Evolutionary conservation across 2,888 invertebrate species (phyloP).

Genomic region (Rhopalosiphum nymphaeae): DNA sequence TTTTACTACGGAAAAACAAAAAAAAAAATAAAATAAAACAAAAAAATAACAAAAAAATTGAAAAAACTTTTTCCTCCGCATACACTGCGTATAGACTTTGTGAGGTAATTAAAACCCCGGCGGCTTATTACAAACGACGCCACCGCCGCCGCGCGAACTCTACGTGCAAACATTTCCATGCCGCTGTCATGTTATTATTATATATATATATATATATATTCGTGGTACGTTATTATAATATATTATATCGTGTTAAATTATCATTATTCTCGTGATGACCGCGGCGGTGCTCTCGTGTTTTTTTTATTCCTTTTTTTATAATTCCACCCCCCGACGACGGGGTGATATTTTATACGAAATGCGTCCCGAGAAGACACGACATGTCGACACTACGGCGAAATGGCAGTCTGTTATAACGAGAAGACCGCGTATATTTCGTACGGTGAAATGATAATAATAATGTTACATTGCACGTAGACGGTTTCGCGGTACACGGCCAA

Average conservation of each 20-base stretch:
- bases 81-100: neutral
- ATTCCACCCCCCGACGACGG: neutral
- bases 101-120: neutral
- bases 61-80: neutral
- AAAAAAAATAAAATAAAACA: neutral
- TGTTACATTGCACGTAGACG: neutral
- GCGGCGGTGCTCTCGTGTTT: neutral
- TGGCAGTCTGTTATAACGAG: neutral
- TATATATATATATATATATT: neutral
- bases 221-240: neutral
- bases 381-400: neutral
- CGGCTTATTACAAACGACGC: neutral
- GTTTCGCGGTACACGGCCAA: neutral
- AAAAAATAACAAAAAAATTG: neutral
- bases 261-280: neutral
- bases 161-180: neutral
- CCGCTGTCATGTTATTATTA: neutral
- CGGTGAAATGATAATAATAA: neutral
- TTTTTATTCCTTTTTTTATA: neutral
- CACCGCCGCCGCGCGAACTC: neutral
- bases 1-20: neutral
- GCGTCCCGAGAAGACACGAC: neutral
- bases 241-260: constrained; percentile 9
- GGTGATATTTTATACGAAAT: neutral
- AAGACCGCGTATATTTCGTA: neutral